Conservation (phyloP, 2,888 invertebrate genomes). For the Petrolisthes manimaculis region DNA sequence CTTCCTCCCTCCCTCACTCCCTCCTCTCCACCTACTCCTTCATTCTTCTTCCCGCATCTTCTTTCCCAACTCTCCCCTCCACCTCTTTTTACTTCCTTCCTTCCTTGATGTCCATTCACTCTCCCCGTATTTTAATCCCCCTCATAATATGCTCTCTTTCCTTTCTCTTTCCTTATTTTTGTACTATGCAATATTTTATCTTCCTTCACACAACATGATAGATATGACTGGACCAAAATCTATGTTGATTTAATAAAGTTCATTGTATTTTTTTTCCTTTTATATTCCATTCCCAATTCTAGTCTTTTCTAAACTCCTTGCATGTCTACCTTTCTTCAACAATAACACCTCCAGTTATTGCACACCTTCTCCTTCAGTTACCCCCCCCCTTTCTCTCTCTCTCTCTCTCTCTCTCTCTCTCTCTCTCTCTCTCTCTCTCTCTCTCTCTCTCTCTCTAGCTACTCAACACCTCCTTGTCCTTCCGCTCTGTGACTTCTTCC, state of each 20-base stretch:
- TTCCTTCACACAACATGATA: background rate
- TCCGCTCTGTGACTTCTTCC: background rate
- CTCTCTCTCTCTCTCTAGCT: too few relatives aligned
- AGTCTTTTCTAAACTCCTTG: background rate
- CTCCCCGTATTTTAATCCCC: background rate
- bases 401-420: conserved; percentile 22
- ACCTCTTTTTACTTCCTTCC: background rate
- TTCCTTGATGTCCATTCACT: background rate
- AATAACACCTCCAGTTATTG: background rate
- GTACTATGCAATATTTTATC: background rate
- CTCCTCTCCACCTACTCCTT: too few relatives aligned
- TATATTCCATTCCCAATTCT: too few relatives aligned
- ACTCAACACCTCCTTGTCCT: background rate
- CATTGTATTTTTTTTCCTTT: too few relatives aligned
- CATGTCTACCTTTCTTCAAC: background rate
- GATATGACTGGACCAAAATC: too few relatives aligned
- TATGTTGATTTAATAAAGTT: too few relatives aligned
- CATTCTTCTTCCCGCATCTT: background rate
- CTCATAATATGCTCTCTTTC: background rate
- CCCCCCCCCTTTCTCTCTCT: conserved; percentile 3
- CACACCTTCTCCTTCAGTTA: background rate
- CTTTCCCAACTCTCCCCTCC: background rate
- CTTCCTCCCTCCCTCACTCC: background rate
- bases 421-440: conserved; percentile 17
- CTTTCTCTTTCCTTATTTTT: background rate